Percentiles rank a stretch among this genome's conserved stretches.
These are phyloP conservation scores for Planococcus citri DNA, from an alignment of 1,140 invertebrate genomes.

Conservation along the genomic window DNA sequence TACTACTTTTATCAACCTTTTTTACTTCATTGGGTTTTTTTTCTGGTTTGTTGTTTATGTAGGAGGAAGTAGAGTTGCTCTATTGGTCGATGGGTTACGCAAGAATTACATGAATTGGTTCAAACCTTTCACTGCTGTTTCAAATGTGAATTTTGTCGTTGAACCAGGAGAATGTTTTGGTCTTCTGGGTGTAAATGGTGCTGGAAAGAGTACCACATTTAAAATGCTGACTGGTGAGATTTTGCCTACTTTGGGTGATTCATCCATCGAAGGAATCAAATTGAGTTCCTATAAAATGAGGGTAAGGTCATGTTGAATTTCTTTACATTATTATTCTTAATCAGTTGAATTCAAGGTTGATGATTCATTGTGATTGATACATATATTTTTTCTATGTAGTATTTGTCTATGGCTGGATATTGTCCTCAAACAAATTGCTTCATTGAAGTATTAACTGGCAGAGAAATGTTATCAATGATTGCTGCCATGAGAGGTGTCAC, in stretches of 20 bases:
- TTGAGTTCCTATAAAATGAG: not conserved
- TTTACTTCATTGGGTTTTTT: too few species aligned
- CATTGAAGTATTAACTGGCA: constrained; percentile 39
- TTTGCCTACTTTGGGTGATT: constrained; percentile 26
- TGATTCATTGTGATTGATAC: not conserved
- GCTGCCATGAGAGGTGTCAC: constrained; percentile 43
- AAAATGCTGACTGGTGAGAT: constrained; percentile 35
- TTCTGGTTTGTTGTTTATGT: too few species aligned
- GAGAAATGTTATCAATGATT: constrained; percentile 38
- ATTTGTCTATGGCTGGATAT: constrained; percentile 35
- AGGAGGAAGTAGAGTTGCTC: not conserved
- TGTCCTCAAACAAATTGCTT: constrained; percentile 43
- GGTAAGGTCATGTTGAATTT: constrained; percentile 21
- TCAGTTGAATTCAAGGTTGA: not conserved
- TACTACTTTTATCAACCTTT: too few species aligned
- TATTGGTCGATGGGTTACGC: not conserved
- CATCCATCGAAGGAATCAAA: constrained; percentile 21
- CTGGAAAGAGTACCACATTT: constrained; percentile 85
- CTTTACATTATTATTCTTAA: not conserved
- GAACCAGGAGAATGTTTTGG: constrained; percentile 72
- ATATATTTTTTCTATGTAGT: constrained; percentile 30
- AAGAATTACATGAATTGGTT: not conserved
- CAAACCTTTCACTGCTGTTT: constrained; percentile 42
- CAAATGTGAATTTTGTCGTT: constrained; percentile 52
- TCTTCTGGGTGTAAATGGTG: constrained; percentile 66